These are phyloP conservation scores for Nasalis larvatus DNA, from an alignment of 2,113 vertebrate genomes.

Conservation along the genomic window DNA sequence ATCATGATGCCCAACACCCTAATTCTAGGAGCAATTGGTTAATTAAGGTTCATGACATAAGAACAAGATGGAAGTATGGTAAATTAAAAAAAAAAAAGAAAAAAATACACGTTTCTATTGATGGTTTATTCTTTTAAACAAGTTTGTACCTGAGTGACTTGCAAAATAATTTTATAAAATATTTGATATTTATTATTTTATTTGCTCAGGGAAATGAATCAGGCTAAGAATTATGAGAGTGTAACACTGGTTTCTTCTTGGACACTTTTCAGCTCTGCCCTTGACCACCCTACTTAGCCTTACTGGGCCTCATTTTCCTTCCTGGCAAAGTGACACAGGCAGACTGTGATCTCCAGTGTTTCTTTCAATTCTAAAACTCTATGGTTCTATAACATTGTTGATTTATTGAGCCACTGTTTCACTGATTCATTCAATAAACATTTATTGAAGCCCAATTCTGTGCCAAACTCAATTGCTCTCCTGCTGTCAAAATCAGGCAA, in stretches of 20 bases:
- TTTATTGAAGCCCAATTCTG: constrained; percentile 1
- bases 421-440: constrained; percentile 32
- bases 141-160: neutral
- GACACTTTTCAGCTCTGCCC: neutral
- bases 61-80: neutral
- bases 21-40: neutral
- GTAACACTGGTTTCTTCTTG: neutral
- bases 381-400: neutral
- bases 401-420: neutral
- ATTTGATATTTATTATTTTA: neutral
- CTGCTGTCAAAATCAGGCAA: constrained; percentile 13
- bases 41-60: neutral
- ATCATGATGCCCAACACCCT: neutral
- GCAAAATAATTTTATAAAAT: neutral
- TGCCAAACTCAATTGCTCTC: neutral
- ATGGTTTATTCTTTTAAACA: neutral
- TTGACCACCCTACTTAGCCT: no score
- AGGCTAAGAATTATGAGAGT: neutral
- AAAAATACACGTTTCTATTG: neutral
- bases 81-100: neutral
- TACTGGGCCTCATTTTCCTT: neutral
- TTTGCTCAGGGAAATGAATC: neutral
- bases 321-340: neutral
- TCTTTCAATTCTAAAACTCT: neutral
- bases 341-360: neutral